These are phyloP conservation scores for Crambe crambe DNA, from an alignment of 37 sponge, comb jelly and placozoan species.

Conservation along the genomic window DNA sequence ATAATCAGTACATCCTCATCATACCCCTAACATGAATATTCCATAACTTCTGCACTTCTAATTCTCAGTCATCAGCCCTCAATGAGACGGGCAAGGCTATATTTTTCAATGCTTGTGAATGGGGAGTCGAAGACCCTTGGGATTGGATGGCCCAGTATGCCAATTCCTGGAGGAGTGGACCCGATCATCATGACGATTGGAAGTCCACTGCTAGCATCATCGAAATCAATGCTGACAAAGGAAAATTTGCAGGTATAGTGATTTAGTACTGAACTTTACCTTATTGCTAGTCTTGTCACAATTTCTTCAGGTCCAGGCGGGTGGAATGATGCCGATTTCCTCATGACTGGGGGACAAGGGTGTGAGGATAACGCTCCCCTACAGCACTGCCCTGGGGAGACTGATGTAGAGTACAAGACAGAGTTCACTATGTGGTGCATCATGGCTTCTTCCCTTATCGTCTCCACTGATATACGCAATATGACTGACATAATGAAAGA, in stretches of 20 bases:
- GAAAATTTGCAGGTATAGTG: slow-evolving; percentile 61
- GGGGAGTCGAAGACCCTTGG: slow-evolving; percentile 86
- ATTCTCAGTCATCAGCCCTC: slow-evolving; percentile 69
- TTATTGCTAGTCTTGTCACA: background rate
- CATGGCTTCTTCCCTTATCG: slow-evolving; percentile 62
- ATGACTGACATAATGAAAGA: slow-evolving; percentile 74
- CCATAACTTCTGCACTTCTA: background rate
- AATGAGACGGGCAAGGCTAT: slow-evolving; percentile 75
- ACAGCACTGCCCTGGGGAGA: slow-evolving; percentile 77
- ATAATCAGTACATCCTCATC: background rate
- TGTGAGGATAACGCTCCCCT: slow-evolving; percentile 22
- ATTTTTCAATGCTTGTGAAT: slow-evolving; percentile 86
- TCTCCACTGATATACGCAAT: slow-evolving; percentile 77
- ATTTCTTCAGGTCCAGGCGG: slow-evolving; percentile 69
- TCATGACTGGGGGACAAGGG: slow-evolving; percentile 93
- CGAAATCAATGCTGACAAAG: slow-evolving; percentile 64
- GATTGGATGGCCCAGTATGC: slow-evolving; percentile 81
- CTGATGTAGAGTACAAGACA: slow-evolving; percentile 79
- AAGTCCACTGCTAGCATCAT: slow-evolving; percentile 75
- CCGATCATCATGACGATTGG: slow-evolving; percentile 85
- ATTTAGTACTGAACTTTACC: background rate
- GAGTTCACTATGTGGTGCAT: slow-evolving; percentile 87
- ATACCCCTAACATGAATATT: background rate
- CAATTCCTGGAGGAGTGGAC: slow-evolving; percentile 88
- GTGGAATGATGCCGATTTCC: slow-evolving; percentile 94